Base-by-base conservation (phyloP, 2,113 vertebrate species). In the Lathamus discolor region DNA sequence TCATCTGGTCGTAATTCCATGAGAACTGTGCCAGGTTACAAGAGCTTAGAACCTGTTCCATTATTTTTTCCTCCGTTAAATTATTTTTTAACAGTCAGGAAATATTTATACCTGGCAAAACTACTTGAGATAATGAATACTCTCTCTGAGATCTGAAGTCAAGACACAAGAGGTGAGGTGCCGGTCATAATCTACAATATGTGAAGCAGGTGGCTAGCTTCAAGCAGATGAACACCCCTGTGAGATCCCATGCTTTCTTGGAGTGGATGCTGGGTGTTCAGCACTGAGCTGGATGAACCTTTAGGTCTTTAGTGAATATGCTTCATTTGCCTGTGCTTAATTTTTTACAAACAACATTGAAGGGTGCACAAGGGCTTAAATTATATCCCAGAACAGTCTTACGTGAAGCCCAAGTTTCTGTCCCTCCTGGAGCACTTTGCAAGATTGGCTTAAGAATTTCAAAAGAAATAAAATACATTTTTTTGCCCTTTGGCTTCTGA, bases 1-100 rank as follows among this genome's bases (percentile, higher is more conserved):
- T 95, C 69, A 84, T 83, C 83, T 95, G 86, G 22, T 86, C 55
- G n/a, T 67, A 70, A 93, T 92, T 88, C 83, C 55, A 37, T 39
- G 73, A 75, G 59, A 70, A 64, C 41, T 66, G 23, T 2, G 15
- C 68, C 54, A 78, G 31, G 37, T 88, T 90, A 80, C 37, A 73
- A 2, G 37, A 83, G 68, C 83, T 93, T 33, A 63, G 68, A 81
- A 70, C 66, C 72, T 75, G 57, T 12, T 35, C 61, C 13, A 2
- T 74, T 51, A 1, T 57, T 86, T 57, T 75, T 62, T 44, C 3
- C 18, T 35, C 10, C 11, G 10, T 74, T 80, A 90, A 76, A 83
- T 77, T 76, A 18, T 77, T 86, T 64, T 70, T 63, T 81, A 73
- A 57, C 17, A 46, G 23, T 14, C 25, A 81, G 63, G 63, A 83